Percentiles rank a stretch among this genome's conserved stretches.
Evolutionary conservation across 2,888 invertebrate genomes (phyloP).

Genomic region (Phoenoteleia sp.): DNA sequence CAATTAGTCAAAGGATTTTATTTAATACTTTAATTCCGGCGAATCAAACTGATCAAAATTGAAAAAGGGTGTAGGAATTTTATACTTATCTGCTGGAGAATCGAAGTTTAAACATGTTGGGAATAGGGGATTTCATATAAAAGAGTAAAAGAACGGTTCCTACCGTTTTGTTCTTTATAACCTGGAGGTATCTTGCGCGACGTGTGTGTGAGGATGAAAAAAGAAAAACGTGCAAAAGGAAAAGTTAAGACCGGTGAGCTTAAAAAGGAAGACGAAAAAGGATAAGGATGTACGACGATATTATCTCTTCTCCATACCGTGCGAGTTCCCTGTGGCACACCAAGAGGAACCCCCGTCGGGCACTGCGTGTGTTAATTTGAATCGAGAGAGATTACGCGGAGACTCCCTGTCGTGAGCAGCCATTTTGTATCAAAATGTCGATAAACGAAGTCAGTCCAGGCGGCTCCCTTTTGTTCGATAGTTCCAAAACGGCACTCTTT

Average conservation of each 20-base stretch:
- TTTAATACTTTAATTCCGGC: background rate
- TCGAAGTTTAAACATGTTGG: constrained; percentile 57
- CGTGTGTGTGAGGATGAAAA: constrained; percentile 60
- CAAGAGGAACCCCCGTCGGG: constrained; percentile 79
- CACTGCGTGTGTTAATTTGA: constrained; percentile 89
- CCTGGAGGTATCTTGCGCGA: constrained; percentile 60
- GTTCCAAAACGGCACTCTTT: constrained; percentile 64
- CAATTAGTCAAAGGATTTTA: constrained; percentile 13
- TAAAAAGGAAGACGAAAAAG: constrained; percentile 73
- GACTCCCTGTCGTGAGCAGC: constrained; percentile 86
- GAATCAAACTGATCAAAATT: background rate
- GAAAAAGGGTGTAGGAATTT: background rate
- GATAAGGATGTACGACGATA: constrained; percentile 82
- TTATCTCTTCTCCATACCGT: constrained; percentile 83
- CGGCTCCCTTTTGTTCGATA: constrained; percentile 73
- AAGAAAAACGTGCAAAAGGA: constrained; percentile 76
- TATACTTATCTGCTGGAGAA: constrained; percentile 33
- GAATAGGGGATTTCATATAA: constrained; percentile 71
- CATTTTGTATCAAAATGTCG: constrained; percentile 87
- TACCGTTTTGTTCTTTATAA: constrained; percentile 73
- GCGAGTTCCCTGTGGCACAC: constrained; percentile 80
- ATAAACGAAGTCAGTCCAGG: constrained; percentile 83
- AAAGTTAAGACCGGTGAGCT: constrained; percentile 75
- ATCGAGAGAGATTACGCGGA: constrained; percentile 88
- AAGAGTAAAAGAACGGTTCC: constrained; percentile 68